A percentile compares a stretch with the other conserved stretches of the same genome.
These are phyloP conservation scores for Meliscaeva auricollis DNA, from an alignment of 2,888 invertebrate genomes.

Conservation along the genomic window DNA sequence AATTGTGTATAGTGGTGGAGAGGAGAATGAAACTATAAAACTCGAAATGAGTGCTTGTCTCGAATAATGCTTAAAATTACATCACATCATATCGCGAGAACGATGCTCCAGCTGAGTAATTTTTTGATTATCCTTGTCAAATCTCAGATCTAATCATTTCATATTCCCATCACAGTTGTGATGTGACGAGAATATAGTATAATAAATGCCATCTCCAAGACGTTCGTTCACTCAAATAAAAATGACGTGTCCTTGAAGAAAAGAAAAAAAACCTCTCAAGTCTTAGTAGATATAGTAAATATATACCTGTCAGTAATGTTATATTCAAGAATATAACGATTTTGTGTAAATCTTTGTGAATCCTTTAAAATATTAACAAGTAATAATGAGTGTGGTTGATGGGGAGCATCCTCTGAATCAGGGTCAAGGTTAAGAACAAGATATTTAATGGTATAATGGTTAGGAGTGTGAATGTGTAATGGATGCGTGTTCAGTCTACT, in stretches of 20 bases:
- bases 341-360: slow-evolving; percentile 9
- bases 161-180: slow-evolving; percentile 34
- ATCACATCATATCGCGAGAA: neutral
- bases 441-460: neutral
- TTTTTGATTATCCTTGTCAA: slow-evolving; percentile 38
- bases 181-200: slow-evolving; percentile 27
- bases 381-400: neutral
- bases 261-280: neutral
- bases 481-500: neutral
- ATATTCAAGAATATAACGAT: neutral
- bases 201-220: slow-evolving; percentile 6
- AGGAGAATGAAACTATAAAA: too few relatives aligned
- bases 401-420: neutral
- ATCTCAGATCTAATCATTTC: slow-evolving; percentile 42
- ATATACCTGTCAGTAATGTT: neutral
- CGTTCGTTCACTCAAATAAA: neutral
- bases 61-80: neutral
- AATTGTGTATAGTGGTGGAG: too few relatives aligned
- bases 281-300: neutral
- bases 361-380: slow-evolving; percentile 18
- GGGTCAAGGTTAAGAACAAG: neutral
- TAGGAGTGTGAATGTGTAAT: neutral
- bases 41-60: too few relatives aligned
- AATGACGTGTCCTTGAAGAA: slow-evolving; percentile 26
- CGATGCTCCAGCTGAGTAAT: neutral